phyloP scores from a whole-genome alignment of 1,140 invertebrate genomes.

The Maconellicoccus hirsutus region DNA sequence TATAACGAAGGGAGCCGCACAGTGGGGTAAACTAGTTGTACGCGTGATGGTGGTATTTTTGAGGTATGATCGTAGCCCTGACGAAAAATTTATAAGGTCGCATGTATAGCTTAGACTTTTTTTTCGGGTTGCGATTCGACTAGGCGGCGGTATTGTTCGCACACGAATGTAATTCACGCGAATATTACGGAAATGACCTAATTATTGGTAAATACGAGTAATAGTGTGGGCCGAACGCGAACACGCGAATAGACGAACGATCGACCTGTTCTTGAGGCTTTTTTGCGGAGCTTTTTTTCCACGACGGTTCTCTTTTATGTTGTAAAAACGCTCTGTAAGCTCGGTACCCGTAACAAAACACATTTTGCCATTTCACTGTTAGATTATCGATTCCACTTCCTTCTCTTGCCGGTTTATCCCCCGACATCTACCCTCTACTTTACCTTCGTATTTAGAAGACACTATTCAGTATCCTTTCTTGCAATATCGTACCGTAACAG shows the following conservation, averaged over 20 bases:
- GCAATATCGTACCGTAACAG: conserved; percentile 7
- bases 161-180: background rate
- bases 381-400: conserved; percentile 22
- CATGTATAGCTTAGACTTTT: no score
- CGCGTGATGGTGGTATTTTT: no score
- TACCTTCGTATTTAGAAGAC: conserved; percentile 12
- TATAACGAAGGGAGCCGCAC: no score
- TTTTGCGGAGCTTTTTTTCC: background rate
- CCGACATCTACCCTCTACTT: background rate
- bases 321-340: conserved; percentile 11
- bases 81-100: no score
- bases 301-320: background rate
- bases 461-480: conserved; percentile 15
- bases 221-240: background rate
- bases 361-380: conserved; percentile 19
- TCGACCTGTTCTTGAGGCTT: background rate
- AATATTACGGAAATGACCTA: conserved; percentile 6
- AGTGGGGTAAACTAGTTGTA: no score
- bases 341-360: conserved; percentile 17
- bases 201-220: conserved; percentile 5
- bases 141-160: no score
- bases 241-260: background rate
- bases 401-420: background rate
- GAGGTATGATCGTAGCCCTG: no score
- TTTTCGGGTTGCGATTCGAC: no score